Conservation (phyloP, 2,888 invertebrate species). For the Phengaris arion region DNA sequence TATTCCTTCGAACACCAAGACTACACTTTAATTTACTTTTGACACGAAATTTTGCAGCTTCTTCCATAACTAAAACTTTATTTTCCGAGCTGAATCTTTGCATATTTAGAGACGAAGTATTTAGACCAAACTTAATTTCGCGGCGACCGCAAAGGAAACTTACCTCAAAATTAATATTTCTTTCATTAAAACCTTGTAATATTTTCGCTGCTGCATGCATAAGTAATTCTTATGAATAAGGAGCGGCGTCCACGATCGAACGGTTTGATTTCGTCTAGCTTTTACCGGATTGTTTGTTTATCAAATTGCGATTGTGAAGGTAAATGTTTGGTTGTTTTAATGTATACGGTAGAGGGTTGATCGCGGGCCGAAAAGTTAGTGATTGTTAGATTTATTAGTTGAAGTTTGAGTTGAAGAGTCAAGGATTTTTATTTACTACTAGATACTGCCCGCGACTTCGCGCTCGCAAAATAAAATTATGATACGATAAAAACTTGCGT, state of each 20-base stretch:
- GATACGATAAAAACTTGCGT: no score
- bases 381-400: background rate
- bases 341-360: background rate
- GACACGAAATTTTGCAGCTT: background rate
- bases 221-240: conserved; percentile 79
- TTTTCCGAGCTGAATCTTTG: conserved; percentile 7
- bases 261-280: conserved; percentile 40
- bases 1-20: background rate
- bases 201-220: conserved; percentile 80
- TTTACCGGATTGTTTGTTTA: conserved; percentile 40
- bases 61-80: conserved; percentile 10
- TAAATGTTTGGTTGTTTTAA: conserved; percentile 43
- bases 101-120: conserved; percentile 38
- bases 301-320: conserved; percentile 47
- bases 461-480: no score
- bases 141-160: conserved; percentile 72
- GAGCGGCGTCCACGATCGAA: conserved; percentile 47
- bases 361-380: background rate
- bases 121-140: conserved; percentile 64
- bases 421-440: no score
- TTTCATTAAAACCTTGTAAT: conserved; percentile 81
- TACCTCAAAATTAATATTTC: conserved; percentile 79
- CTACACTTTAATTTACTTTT: background rate
- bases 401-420: no score
- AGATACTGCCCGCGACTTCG: no score